phyloP scores from a whole-genome alignment of 2,797 vertebrate species.

The Acrocephalus scirpaceus region DNA sequence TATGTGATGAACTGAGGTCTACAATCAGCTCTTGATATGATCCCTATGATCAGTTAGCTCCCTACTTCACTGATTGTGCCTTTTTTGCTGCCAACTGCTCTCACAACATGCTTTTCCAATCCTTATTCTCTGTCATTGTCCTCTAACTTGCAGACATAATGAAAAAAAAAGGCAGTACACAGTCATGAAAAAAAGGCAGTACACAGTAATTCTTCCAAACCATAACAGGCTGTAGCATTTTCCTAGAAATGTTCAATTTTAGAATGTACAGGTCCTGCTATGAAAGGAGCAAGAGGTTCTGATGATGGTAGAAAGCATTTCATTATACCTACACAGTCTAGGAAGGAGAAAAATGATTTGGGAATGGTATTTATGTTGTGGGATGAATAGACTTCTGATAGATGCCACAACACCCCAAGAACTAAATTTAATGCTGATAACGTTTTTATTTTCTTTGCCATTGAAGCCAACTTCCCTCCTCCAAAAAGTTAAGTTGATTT shows the following conservation, averaged over 20 bases:
- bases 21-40: neutral
- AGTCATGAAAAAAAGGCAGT: neutral
- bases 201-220: neutral
- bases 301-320: neutral
- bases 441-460: neutral
- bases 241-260: neutral
- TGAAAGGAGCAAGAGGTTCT: neutral
- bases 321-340: neutral
- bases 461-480: neutral
- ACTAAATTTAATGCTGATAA: neutral
- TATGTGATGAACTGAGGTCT: neutral
- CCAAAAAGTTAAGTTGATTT: neutral
- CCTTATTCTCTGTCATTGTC: neutral
- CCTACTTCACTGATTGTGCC: neutral
- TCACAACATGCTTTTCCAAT: neutral
- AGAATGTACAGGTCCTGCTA: neutral
- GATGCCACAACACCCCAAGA: neutral
- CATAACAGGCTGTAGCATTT: neutral
- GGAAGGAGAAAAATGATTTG: neutral
- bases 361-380: neutral
- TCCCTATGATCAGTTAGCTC: neutral
- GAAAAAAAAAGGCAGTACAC: no score
- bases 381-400: neutral
- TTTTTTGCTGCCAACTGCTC: neutral
- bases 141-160: neutral